Evolutionary conservation across 2,113 vertebrate genomes (phyloP), one percentile per base, ranked within the genome.

Genomic region (Tupaia tana): DNA sequence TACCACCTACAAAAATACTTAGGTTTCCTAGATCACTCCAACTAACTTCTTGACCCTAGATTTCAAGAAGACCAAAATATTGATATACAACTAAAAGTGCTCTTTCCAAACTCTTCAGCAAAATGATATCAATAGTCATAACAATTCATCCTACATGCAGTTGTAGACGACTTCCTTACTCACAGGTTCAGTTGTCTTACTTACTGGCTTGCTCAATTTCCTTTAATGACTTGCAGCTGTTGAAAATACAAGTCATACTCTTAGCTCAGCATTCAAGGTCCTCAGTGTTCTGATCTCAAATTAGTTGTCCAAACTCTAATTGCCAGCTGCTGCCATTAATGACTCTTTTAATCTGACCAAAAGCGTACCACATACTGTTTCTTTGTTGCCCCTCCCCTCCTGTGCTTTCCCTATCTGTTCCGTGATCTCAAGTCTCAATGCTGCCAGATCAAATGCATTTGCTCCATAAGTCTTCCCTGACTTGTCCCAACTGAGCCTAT

Each of bases 11-110:
- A 92, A 94, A 84, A 86, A 71, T 34, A 13, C 18, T 89, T 81
- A 82, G 52, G 19, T 58, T 92, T 9, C 52, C 22, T 84, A 59
- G 59, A 64, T 69, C 22, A 63, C 70, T 69, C 25, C 52, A 82
- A 27, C 11, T 20, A 43, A 16, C 85, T 95, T 94, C 27, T 82
- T 22, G 71, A 74, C 14, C 16, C 16, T 86, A 14, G 52, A 90
- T 86, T 94, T 96, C 63, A 90, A 75, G 25, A 70, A n/a, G 6
- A 67, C 18, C 71, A 94, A 91, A 82, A 66, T 13, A 43, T 43
- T 43, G 43, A 43, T 43, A 52, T 0, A 91, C 63, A n/a, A 58
- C 27, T 86, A 74, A 88, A 91, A 69, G 3, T 29, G 83, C 61
- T 84, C 74, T 93, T 14, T 31, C 54, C 29, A 34, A 83, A 74